Evolutionary conservation across 1,140 invertebrate species (phyloP).

Genomic region (Drosophila tropicalis): DNA sequence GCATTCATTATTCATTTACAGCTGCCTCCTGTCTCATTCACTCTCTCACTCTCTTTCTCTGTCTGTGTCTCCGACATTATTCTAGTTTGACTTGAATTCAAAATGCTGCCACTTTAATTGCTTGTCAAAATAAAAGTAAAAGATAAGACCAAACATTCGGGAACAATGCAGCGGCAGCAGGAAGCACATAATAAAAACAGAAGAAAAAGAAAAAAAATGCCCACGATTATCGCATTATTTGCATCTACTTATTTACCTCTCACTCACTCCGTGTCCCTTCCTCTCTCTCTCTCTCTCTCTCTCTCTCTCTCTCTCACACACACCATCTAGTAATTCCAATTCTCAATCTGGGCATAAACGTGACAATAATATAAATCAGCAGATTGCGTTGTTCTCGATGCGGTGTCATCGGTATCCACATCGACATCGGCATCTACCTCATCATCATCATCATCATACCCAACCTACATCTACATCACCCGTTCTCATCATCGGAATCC

Average conservation of each 20-base stretch:
- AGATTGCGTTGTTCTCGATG: slow-evolving; percentile 49
- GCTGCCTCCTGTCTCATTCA: slow-evolving; percentile 34
- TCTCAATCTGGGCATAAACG: slow-evolving; percentile 71
- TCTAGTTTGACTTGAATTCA: slow-evolving; percentile 9
- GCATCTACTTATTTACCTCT: slow-evolving; percentile 3
- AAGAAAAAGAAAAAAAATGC: neutral
- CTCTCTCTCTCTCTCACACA: neutral
- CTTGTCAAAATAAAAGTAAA: slow-evolving; percentile 42
- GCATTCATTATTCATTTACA: slow-evolving; percentile 80
- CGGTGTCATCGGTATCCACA: slow-evolving; percentile 7
- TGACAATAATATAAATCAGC: slow-evolving; percentile 76
- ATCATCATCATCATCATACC: slow-evolving; percentile 8
- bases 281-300: neutral
- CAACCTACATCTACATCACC: neutral
- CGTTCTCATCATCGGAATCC: slow-evolving; percentile 32
- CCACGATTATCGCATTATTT: slow-evolving; percentile 30
- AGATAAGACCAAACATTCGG: slow-evolving; percentile 25
- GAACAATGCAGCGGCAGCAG: neutral
- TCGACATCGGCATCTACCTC: slow-evolving; percentile 1
- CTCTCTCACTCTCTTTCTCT: neutral
- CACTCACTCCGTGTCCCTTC: neutral
- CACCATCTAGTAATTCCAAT: slow-evolving; percentile 41
- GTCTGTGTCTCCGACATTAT: neutral
- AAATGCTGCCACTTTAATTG: slow-evolving; percentile 55
- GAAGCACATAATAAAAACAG: neutral